A percentile compares a stretch with the other conserved stretches of the same genome.
Conservation (phyloP, 2,797 vertebrate genomes). For the Sebastes jordani region DNA sequence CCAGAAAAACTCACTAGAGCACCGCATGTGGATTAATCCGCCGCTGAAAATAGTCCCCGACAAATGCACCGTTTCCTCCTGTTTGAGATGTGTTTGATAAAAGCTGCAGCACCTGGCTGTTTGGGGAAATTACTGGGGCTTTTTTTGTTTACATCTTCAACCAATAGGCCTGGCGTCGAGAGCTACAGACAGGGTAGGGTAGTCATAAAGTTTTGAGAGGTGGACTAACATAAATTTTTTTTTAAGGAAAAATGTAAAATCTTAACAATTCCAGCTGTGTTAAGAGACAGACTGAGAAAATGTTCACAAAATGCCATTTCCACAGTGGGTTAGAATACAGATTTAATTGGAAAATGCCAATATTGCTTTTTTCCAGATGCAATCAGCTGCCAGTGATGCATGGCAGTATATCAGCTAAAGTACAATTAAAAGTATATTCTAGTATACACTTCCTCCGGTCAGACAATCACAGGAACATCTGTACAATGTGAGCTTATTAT, state of each 20-base stretch:
- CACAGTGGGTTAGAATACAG: no score
- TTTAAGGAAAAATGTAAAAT: background rate
- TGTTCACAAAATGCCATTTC: background rate
- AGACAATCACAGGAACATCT: background rate
- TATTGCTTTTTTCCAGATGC: background rate
- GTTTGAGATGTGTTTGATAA: no score
- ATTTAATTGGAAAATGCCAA: background rate
- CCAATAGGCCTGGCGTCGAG: no score
- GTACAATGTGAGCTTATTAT: background rate
- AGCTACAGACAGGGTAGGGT: no score
- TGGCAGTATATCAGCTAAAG: background rate
- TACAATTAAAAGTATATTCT: background rate
- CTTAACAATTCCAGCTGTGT: accelerated
- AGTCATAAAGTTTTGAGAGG: no score
- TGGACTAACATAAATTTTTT: no score
- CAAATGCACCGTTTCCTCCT: no score
- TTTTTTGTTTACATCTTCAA: no score
- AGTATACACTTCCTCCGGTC: background rate
- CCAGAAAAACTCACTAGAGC: no score
- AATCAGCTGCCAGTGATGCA: background rate
- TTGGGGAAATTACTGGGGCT: no score
- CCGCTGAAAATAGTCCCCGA: background rate
- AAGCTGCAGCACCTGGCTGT: no score
- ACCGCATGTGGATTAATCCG: no score
- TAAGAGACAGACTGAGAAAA: background rate